These are phyloP conservation scores for Nipponacmea schrenckii DNA, from an alignment of 2,888 invertebrate species.

Conservation along the genomic window DNA sequence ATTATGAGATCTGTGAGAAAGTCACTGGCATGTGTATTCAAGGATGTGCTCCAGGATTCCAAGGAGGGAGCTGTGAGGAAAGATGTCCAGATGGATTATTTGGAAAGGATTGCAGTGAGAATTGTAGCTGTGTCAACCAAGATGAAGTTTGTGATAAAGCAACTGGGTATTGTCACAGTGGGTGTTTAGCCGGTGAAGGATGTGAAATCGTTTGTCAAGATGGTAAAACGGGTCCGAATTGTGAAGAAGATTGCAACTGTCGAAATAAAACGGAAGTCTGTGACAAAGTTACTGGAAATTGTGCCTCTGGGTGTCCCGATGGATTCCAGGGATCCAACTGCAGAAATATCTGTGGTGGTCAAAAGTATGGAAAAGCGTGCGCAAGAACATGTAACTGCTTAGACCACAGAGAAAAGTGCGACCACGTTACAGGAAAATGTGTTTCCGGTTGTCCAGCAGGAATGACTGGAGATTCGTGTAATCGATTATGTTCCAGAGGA, in stretches of 20 bases:
- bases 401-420: slow-evolving; percentile 11
- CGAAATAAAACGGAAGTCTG: background rate
- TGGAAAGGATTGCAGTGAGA: background rate
- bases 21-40: background rate
- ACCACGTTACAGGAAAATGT: slow-evolving; percentile 19
- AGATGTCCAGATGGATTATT: background rate
- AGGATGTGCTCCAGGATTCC: background rate
- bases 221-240: background rate
- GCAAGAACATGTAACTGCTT: background rate
- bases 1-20: background rate
- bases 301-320: background rate
- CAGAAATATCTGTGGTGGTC: background rate
- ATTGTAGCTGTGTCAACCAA: background rate
- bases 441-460: slow-evolving; percentile 20
- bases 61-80: background rate
- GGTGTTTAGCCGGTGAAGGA: background rate
- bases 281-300: background rate
- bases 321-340: background rate
- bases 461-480: background rate
- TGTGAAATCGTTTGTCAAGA: background rate
- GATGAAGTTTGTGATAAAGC: background rate
- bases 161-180: background rate
- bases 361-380: background rate
- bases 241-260: background rate
- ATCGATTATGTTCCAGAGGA: background rate